Evolutionary conservation across 2,888 invertebrate genomes (phyloP), one percentile per base, ranked within the genome.

Genomic region (Dasypolia templi): DNA sequence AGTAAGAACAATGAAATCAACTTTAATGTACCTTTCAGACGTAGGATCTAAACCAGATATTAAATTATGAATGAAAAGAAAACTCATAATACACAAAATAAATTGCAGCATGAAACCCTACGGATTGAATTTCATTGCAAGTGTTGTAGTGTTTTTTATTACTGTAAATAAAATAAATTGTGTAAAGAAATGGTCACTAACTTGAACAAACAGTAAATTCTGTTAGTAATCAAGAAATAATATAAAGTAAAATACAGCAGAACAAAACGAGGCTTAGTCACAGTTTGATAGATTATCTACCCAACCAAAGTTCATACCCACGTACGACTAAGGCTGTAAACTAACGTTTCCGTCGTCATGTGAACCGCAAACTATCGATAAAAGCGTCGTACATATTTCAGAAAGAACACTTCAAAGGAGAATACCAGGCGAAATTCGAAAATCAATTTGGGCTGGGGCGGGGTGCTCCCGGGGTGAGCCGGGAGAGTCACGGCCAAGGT

Each of bases 401-500:
- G 77, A 85, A 89, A 71, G 77, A 85, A 89, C 86, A 86, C 85
- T 88, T 78, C 86, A 84, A 87, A 88, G 84, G 66, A 81, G 72
- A 79, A 86, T 77, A 77, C 59, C 56, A 74, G 84, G 87, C 84
- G 88, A 93, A 93, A 94, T 94, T 94, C 93, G 88, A 93, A 93
- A 95, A 95, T 94, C 93, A 93, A 94, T 95, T 94, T 90, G 87
- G 88, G 86, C 84, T 90, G 86, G 89, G 91, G 86, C 88, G 92
- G 92, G 91, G 89, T 88, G 89, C 81, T 86, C 90, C 89, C 89
- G 89, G 90, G 90, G 89, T 88, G 89, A 89, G 67, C 77, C 66
- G 89, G 92, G 93, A 95, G 96, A 95, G 96, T 96, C 96, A 96
- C 94, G 96, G 96, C 95, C 96, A 96, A 96, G 96, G 96, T 96